A percentile compares a stretch with the other conserved stretches of the same genome.
phyloP scores from a whole-genome alignment of 2,797 vertebrate genomes.

The Acanthis flammea region DNA sequence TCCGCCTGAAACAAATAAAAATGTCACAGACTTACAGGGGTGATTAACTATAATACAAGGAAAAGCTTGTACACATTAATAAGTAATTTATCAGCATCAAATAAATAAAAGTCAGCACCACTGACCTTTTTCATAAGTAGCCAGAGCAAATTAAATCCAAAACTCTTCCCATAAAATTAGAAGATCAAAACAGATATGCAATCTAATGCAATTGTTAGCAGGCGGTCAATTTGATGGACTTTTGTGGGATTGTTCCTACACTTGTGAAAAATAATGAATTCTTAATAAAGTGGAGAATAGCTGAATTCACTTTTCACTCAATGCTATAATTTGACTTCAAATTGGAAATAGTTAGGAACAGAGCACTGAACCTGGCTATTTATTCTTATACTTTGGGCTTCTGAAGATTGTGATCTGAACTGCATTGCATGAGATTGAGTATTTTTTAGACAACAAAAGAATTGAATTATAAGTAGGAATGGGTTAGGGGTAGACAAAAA shows the following conservation, averaged over 20 bases:
- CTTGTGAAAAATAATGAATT: neutral
- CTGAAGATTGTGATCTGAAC: neutral
- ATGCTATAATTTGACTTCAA: neutral
- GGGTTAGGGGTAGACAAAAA: neutral
- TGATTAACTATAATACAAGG: neutral
- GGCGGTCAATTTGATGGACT: neutral
- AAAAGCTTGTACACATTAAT: neutral
- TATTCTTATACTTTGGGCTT: neutral
- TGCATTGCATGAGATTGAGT: fast-evolving
- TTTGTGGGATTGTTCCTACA: neutral
- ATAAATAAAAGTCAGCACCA: neutral
- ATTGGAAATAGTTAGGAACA: neutral
- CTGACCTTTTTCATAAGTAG: neutral
- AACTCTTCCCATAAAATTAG: neutral
- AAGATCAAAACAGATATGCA: neutral
- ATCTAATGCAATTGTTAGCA: neutral
- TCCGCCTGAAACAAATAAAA: neutral
- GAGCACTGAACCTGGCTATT: neutral
- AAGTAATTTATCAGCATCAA: neutral
- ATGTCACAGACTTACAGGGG: neutral
- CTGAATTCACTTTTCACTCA: neutral
- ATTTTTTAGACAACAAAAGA: neutral
- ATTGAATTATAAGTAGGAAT: neutral
- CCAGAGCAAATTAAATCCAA: neutral
- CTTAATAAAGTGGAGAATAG: neutral